Evolutionary conservation across 2,797 vertebrate species (phyloP), one percentile per base, ranked within the genome.

Genomic region (Hyperoplus lanceolatus): DNA sequence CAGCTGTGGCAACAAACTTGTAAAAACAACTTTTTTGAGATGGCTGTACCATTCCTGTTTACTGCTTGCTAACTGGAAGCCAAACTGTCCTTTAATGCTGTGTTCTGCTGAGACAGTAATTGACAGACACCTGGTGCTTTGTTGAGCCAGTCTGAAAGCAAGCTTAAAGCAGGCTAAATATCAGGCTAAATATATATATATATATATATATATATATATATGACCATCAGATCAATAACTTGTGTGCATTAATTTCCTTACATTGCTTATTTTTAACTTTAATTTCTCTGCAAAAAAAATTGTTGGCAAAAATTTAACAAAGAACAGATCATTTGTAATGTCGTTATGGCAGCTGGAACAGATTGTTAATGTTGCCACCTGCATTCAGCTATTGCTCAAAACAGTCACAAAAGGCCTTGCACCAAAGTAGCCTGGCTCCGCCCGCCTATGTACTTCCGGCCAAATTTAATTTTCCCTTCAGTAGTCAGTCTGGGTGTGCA

Each of bases 91-190:
- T 45, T 10, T 43, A 48, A 58, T 14, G 21, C 21, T 10, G 54
- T 36, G 39, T 12, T n/a, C 49, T 53, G 16, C 14, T 13, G 55
- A 58, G 60, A 58, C 38, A 60, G 51, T 63, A 56, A 56, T 16
- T 65, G 58, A 58, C 18, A 63, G 42, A 63, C 41, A 70, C 59
- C 45, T 63, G 56, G 51, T 59, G 69, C 58, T 73, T 49, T 53
- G 45, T 78, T 58, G 54, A 65, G 48, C 18, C 60, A 6, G 38
- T 66, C 29, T 54, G n/a, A 8, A 68, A 57, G 13, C 4, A 63
- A 36, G 14, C 14, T 54, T 62, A 59, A 70, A 59, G 48, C 14
- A 55, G 4, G 13, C 57, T n/a, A n/a, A n/a, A n/a, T n/a, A n/a
- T n/a, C n/a, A n/a, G n/a, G n/a, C n/a, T n/a, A n/a, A n/a, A n/a